Evolutionary conservation across 92 coral and sea anemone species (phyloP).

Genomic region (Siderastrea radians): DNA sequence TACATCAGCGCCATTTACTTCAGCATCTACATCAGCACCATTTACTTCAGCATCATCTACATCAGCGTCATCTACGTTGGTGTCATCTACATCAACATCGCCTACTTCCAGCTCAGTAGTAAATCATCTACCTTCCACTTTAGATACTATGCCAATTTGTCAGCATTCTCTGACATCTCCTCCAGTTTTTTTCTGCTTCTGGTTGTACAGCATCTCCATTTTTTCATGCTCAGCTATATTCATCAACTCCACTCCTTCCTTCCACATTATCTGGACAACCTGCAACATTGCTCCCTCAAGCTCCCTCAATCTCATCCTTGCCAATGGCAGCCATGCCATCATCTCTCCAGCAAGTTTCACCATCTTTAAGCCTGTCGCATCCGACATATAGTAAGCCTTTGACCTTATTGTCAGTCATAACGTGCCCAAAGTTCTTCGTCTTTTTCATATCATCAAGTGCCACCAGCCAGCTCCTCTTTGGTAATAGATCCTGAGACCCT

Average conservation of each 20-base stretch:
- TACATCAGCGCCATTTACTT: too few species aligned
- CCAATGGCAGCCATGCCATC: conserved; percentile 11
- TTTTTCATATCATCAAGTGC: neutral
- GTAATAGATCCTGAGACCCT: conserved; percentile 1
- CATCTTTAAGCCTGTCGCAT: conserved; percentile 1
- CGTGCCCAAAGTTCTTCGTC: neutral
- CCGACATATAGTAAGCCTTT: neutral
- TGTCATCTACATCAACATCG: too few species aligned
- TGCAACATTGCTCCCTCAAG: conserved; percentile 4
- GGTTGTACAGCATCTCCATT: neutral
- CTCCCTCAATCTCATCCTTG: conserved; percentile 2
- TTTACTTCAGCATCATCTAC: neutral
- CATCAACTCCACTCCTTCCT: neutral
- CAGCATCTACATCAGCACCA: neutral
- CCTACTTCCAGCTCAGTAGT: neutral
- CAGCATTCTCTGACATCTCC: neutral
- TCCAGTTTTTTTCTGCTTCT: neutral
- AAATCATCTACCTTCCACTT: neutral
- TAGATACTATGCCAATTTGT: neutral
- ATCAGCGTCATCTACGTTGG: too few species aligned
- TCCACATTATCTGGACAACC: conserved; percentile 17
- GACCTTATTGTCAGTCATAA: neutral
- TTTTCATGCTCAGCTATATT: neutral
- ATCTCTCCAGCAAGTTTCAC: neutral
- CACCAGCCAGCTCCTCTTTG: neutral